A percentile compares a stretch with the other conserved stretches of the same genome.
phyloP scores from a whole-genome alignment of 2,888 invertebrate genomes.

The Sminthurinus aureus region DNA sequence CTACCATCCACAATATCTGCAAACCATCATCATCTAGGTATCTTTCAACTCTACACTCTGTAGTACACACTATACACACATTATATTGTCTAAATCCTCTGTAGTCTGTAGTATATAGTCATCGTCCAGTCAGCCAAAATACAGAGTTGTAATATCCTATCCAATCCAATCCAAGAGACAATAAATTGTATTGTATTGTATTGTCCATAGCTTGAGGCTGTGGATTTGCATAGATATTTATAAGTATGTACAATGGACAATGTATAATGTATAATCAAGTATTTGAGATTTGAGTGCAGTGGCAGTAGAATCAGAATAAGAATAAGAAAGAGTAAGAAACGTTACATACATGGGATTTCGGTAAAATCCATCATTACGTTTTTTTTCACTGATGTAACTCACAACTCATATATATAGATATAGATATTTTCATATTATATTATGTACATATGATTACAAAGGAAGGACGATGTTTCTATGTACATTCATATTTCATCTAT shows the following conservation, averaged over 20 bases:
- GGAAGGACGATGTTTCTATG: no score
- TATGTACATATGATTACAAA: neutral
- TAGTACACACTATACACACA: neutral
- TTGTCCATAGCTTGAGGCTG: neutral
- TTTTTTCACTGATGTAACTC: neutral
- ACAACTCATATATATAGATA: neutral
- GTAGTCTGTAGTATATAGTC: neutral
- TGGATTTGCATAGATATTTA: neutral
- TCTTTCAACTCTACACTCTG: no score
- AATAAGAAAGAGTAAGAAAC: no score
- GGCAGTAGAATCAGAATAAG: neutral
- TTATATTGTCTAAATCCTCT: neutral
- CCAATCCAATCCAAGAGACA: no score
- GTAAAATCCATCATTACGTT: constrained; percentile 6
- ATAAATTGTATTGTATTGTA: no score
- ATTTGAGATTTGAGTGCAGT: neutral
- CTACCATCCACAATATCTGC: neutral
- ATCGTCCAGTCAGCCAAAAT: neutral
- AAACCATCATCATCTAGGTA: no score
- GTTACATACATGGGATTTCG: neutral
- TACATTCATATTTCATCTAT: no score
- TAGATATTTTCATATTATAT: neutral
- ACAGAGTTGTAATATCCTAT: neutral
- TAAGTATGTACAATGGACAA: neutral
- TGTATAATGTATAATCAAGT: neutral